Evolutionary conservation across 2,113 vertebrate genomes (phyloP).

Genomic region (Seriola quinqueradiata): DNA sequence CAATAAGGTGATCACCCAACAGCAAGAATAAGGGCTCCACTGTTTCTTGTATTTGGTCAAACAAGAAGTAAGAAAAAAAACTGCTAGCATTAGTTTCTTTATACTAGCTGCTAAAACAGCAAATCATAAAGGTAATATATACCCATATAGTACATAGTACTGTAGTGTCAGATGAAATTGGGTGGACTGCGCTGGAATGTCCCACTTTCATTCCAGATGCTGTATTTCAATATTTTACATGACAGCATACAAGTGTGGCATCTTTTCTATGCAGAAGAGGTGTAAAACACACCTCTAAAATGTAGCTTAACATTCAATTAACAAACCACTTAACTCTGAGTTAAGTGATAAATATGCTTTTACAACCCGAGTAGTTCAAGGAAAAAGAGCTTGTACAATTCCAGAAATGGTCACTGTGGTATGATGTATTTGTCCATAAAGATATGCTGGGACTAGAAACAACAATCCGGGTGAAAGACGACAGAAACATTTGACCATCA

Average conservation of each 20-base stretch:
- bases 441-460: not conserved
- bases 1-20: not conserved
- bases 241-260: not conserved
- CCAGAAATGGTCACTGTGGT: not conserved
- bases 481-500: not conserved
- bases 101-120: not conserved
- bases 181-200: not conserved
- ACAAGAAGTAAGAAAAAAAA: not conserved
- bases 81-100: not conserved
- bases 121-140: not conserved
- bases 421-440: slow-evolving; percentile 12
- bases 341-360: slow-evolving; percentile 3
- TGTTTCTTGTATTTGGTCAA: not conserved
- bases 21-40: not conserved
- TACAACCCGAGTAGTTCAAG: not conserved
- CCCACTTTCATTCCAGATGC: not conserved
- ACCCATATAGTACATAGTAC: not conserved
- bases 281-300: not conserved
- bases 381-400: not conserved
- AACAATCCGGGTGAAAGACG: not conserved
- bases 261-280: not conserved
- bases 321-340: not conserved
- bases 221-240: not conserved
- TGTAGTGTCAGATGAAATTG: not conserved
- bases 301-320: not conserved